These are phyloP conservation scores for Coregonus sp. DNA, from an alignment of 2,797 vertebrate genomes.

Conservation along the genomic window DNA sequence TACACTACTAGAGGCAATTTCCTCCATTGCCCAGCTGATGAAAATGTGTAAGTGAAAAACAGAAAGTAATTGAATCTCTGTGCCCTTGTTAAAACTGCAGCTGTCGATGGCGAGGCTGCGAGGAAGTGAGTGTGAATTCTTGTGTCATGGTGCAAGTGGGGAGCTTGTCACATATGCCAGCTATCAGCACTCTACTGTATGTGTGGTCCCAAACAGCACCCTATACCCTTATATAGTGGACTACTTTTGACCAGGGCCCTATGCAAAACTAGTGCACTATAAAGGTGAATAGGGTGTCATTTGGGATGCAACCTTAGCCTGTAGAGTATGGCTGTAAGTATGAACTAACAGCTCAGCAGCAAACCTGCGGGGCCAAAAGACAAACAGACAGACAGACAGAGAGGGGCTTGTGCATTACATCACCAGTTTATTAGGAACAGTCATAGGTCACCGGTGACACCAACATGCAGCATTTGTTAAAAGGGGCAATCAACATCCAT, in stretches of 20 bases:
- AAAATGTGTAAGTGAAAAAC: conserved; percentile 57
- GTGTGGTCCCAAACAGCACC: neutral
- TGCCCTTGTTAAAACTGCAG: conserved; percentile 76
- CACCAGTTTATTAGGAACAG: conserved; percentile 20
- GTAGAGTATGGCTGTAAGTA: neutral
- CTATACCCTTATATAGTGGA: neutral
- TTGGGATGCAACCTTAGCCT: neutral
- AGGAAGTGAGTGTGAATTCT: conserved; percentile 76
- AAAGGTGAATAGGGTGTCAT: neutral
- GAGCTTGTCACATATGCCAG: conserved; percentile 52
- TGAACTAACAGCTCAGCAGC: neutral
- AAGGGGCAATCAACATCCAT: neutral
- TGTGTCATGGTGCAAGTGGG: conserved; percentile 76
- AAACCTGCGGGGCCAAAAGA: neutral
- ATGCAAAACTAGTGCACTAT: neutral
- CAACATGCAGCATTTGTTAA: neutral
- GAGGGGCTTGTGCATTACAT: conserved; percentile 44
- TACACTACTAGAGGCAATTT: conserved; percentile 64
- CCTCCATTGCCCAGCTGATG: conserved; percentile 61
- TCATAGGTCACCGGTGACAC: conserved; percentile 39
- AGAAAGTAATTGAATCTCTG: conserved; percentile 77
- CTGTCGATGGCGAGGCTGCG: conserved; percentile 58
- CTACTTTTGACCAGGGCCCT: neutral
- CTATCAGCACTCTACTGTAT: conserved; percentile 57
- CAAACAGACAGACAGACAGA: conserved; percentile 9